Evolutionary conservation across 2,797 vertebrate genomes (phyloP).

Genomic region (Coendou prehensilis): DNA sequence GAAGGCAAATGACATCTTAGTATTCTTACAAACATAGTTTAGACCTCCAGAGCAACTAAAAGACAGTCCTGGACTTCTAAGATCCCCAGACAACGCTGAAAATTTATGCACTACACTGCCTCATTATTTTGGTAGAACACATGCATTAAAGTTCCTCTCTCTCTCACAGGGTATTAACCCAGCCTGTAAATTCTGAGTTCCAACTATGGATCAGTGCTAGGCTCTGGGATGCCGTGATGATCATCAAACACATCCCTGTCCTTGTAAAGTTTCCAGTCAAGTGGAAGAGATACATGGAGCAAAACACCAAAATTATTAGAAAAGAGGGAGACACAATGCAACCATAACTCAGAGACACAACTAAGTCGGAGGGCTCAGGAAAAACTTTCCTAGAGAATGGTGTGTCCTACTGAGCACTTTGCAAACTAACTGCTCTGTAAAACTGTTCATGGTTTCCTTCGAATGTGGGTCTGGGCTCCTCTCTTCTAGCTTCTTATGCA

Average conservation of each 20-base stretch:
- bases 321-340: background rate
- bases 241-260: background rate
- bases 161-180: fast-evolving
- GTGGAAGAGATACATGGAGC: background rate
- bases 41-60: background rate
- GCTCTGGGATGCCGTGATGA: background rate
- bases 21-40: background rate
- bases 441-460: background rate
- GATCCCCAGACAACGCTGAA: background rate
- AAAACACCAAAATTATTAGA: background rate
- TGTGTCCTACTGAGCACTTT: background rate
- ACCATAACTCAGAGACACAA: background rate
- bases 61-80: background rate
- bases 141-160: background rate
- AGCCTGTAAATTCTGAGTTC: background rate
- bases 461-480: background rate
- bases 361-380: background rate
- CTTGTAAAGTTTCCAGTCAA: background rate
- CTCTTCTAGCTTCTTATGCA: background rate
- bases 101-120: background rate
- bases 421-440: background rate
- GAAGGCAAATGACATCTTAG: background rate
- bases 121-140: background rate
- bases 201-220: background rate
- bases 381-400: background rate